Percentiles rank a stretch among this genome's conserved stretches.
Evolutionary conservation across 2,797 vertebrate genomes (phyloP).

Genomic region (Mormyrops boulengeri): DNA sequence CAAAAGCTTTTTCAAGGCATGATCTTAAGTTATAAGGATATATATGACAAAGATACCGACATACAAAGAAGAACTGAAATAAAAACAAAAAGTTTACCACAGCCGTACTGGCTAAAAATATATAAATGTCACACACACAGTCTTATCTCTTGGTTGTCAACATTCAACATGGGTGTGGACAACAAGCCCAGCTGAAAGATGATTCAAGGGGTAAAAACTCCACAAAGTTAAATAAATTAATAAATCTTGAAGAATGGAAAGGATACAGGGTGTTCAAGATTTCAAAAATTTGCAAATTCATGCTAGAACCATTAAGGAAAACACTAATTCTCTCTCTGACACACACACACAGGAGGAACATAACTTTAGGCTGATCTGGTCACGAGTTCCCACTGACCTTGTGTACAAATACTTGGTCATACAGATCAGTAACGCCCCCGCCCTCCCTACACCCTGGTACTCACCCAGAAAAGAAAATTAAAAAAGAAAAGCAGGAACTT

Average conservation of each 20-base stretch:
- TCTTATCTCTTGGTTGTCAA: neutral
- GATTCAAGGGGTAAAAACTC: neutral
- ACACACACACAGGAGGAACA: neutral
- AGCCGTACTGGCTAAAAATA: neutral
- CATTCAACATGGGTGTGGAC: neutral
- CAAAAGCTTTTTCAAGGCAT: neutral
- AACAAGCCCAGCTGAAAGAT: neutral
- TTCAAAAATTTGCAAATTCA: neutral
- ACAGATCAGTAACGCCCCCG: neutral
- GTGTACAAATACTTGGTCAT: neutral
- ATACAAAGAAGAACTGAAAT: neutral
- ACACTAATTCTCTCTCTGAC: neutral
- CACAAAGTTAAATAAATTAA: neutral
- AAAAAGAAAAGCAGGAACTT: constrained; percentile 77
- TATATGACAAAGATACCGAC: neutral
- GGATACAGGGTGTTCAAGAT: neutral
- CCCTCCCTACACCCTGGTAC: constrained; percentile 36
- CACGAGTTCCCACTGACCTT: neutral
- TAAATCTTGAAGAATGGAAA: neutral
- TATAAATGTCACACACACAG: neutral
- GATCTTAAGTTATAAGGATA: neutral
- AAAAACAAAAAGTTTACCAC: neutral
- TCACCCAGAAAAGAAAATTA: constrained; percentile 84
- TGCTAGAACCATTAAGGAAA: neutral
- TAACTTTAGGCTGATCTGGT: neutral